Percentiles rank a stretch among this genome's conserved stretches.
Conservation (phyloP, 2,888 invertebrate species). For the Ormia ochracea region DNA sequence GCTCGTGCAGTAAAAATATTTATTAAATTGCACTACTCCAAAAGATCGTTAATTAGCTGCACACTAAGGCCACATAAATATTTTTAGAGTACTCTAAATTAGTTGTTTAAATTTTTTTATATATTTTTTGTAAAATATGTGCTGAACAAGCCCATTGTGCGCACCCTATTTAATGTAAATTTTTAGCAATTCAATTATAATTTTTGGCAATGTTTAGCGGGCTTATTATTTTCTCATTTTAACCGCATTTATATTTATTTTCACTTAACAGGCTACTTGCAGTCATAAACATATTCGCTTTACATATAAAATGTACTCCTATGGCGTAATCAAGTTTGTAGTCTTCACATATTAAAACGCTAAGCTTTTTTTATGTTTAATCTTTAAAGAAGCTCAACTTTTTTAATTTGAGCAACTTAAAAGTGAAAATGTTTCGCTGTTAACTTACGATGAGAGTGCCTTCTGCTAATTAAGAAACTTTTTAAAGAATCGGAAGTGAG, state of each 20-base stretch:
- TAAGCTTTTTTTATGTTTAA: background rate
- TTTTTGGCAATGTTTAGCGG: constrained; percentile 1
- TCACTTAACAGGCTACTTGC: background rate
- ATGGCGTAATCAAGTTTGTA: constrained; percentile 32
- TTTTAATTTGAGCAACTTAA: background rate
- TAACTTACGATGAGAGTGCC: constrained; percentile 6
- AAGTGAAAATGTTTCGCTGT: constrained; percentile 49
- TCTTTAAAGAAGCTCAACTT: background rate
- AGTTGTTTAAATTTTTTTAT: too few relatives aligned
- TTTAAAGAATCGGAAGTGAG: constrained; percentile 42
- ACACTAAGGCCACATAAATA: too few relatives aligned
- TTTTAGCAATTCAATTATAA: background rate
- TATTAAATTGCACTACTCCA: too few relatives aligned
- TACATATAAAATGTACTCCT: constrained; percentile 4
- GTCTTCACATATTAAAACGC: constrained; percentile 11
- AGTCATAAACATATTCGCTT: background rate
- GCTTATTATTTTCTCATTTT: background rate
- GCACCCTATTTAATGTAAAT: background rate
- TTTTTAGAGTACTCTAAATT: too few relatives aligned
- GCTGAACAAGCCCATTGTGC: background rate
- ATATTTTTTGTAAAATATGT: background rate
- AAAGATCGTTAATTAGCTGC: too few relatives aligned
- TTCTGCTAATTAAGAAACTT: background rate
- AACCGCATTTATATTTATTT: background rate
- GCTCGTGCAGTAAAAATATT: too few relatives aligned